Evolutionary conservation across 2,888 invertebrate genomes (phyloP), one percentile per base, ranked within the genome.

Genomic region (Nomada flava): DNA sequence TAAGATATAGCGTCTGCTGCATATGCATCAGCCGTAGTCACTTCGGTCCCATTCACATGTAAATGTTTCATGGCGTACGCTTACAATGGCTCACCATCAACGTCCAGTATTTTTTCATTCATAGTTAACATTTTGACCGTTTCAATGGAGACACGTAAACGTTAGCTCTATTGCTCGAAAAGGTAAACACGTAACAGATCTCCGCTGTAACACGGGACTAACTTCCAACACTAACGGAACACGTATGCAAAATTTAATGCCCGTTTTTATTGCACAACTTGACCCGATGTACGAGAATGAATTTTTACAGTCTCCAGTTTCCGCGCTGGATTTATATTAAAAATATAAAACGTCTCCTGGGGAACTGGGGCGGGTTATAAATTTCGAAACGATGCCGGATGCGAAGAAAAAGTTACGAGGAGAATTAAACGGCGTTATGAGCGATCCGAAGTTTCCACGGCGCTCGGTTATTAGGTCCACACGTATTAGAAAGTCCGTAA

Each of bases 31-130:
- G 47, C 57, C 42, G 7, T 52, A 57, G 55, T 60, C 60, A 26
- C 73, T 75, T 67, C 36, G 23, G 15, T 64, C 26, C 82, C 23
- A 83, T 83, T 83, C 83, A 60, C 50, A 82, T 83, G 83, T 82
- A 83, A 83, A 83, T 83, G 59, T 47, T 62, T 18, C 47, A 18
- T 36, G n/a, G 50, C 23, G 52, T 42, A 20, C 36, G 36, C 42
- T 42, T 23, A 76, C 76, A 76, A 69, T 69, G 63, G 29, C 59
- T 7, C 29, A 18, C 44, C 64, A 53, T 59, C 65, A 55, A 69
- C 63, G 69, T 60, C 59, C 55, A 42, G 36, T 20, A 65, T 47
- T 76, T 70, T 65, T 76, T 50, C 70, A 15, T 42, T 10, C 2
- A n/a, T 44, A 15, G 23, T 26, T 57, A 63, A 55, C 55, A 42